Percentiles rank a stretch among this genome's conserved stretches.
Conservation (phyloP, 2,888 invertebrate species). For the Sesia bembeciformis region DNA sequence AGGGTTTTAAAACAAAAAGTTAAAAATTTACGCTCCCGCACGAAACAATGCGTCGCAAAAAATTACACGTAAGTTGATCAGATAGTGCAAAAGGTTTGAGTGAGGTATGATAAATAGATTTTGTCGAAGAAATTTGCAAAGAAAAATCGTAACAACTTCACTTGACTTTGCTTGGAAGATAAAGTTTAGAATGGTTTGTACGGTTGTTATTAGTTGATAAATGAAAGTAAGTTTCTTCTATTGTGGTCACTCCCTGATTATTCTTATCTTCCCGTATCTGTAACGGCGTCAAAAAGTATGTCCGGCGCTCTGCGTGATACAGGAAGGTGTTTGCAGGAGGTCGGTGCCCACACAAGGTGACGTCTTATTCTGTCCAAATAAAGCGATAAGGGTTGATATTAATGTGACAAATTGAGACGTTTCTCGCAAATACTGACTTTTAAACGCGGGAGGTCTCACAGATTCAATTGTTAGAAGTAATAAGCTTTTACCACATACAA, state of each 20-base stretch:
- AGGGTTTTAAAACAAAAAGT: slow-evolving; percentile 59
- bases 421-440: slow-evolving; percentile 19
- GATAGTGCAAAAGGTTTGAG: slow-evolving; percentile 60
- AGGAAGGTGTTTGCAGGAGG: slow-evolving; percentile 62
- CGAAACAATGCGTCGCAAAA: slow-evolving; percentile 58
- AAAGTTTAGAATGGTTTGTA: background rate
- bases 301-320: slow-evolving; percentile 63
- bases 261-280: slow-evolving; percentile 58
- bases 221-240: slow-evolving; percentile 10
- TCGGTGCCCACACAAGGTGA: slow-evolving; percentile 60
- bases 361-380: slow-evolving; percentile 47
- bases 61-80: slow-evolving; percentile 59
- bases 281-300: slow-evolving; percentile 69
- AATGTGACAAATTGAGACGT: slow-evolving; percentile 52
- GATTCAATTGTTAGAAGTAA: slow-evolving; percentile 31
- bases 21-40: slow-evolving; percentile 39
- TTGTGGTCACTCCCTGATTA: slow-evolving; percentile 65
- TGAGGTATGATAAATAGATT: slow-evolving; percentile 52
- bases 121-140: slow-evolving; percentile 22
- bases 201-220: background rate
- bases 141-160: background rate
- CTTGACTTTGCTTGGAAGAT: background rate
- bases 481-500: slow-evolving; percentile 28
- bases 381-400: slow-evolving; percentile 39
- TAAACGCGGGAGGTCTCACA: slow-evolving; percentile 46